These are phyloP conservation scores for Kradibia gibbosae DNA, from an alignment of 1,140 invertebrate species.

Conservation along the genomic window DNA sequence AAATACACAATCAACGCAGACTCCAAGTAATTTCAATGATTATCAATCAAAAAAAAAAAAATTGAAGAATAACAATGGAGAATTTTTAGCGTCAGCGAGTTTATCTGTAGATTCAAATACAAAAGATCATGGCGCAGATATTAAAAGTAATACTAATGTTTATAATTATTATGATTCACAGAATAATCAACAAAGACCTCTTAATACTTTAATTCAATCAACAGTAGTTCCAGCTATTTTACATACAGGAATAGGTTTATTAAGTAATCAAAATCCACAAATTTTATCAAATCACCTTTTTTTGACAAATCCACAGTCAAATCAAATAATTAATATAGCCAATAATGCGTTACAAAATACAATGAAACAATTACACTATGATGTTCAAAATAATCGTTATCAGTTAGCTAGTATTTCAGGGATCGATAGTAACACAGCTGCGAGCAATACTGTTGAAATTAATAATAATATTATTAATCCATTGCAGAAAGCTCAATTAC, in stretches of 20 bases:
- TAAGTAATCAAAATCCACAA: conserved; percentile 51
- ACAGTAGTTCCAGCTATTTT: conserved; percentile 61
- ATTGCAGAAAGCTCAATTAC: conserved; percentile 61
- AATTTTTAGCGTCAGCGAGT: conserved; percentile 59
- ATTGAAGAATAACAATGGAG: conserved; percentile 25
- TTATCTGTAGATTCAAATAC: conserved; percentile 53
- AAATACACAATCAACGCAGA: conserved; percentile 13
- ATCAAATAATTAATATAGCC: conserved; percentile 57
- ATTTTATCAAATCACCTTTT: conserved; percentile 50
- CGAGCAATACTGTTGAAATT: conserved; percentile 58
- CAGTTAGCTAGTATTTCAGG: conserved; percentile 41
- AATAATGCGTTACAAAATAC: conserved; percentile 60
- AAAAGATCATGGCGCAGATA: conserved; percentile 1
- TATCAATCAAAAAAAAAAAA: conserved; percentile 15
- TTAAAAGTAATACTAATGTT: conserved; percentile 29
- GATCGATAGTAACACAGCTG: conserved; percentile 59
- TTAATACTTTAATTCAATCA: conserved; percentile 58
- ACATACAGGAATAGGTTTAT: conserved; percentile 56
- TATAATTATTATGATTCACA: conserved; percentile 23
- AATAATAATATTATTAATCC: conserved; percentile 54
- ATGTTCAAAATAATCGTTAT: conserved; percentile 58
- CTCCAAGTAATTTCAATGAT: not conserved
- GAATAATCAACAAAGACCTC: conserved; percentile 52
- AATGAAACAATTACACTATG: conserved; percentile 61
- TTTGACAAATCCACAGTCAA: conserved; percentile 52